Base-by-base conservation (phyloP, 1,140 invertebrate genomes). In the Alviniconcha marisindica region DNA sequence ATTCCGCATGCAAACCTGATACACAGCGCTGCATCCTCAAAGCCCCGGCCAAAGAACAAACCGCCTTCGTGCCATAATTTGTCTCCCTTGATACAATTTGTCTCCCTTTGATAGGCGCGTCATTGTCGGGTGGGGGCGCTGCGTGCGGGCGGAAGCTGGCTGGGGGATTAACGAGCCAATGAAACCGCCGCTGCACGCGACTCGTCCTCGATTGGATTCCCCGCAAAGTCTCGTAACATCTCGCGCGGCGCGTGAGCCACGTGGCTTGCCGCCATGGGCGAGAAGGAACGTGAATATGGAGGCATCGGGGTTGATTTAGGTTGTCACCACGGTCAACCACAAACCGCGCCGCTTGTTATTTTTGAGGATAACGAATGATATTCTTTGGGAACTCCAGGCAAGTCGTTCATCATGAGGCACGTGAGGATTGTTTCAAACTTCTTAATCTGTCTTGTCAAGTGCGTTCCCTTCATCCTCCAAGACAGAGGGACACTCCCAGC, bases 211-310 rank as follows among this genome's bases (percentile, higher is more conserved):
- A 80, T 31, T 80, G 42, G 42, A 48, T 7, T 44, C 36, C 77
- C 78, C 38, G 56, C 60, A 80, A 80, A 80, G 78, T 80, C 78
- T 69, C 78, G 78, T 63, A 40, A 42, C 40, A 66, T 80, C 78
- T 80, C 78, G 56, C 40, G 40, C 33, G 78, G 42, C 78, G 78
- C 78, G 78, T 80, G 78, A 80, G 78, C 78, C 78, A 80, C 78
- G 78, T 69, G 78, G 78, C 78, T n/a, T 40, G 36, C 40, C 60
- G 38, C 78, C 60, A 31, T 40, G n/a, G 78, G 78, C 28, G 78
- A 10, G 60, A 56, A 56, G 36, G 18, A 60, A 80, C 78, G 78
- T 80, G 78, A 44, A 63, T 21, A 56, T 33, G 60, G 77, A 38
- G 3, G 60, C 36, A 28, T 76, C n/a, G 33, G 56, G 78, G 60